phyloP scores from a whole-genome alignment of 1,140 invertebrate species.

The Drosophila setifemur region DNA sequence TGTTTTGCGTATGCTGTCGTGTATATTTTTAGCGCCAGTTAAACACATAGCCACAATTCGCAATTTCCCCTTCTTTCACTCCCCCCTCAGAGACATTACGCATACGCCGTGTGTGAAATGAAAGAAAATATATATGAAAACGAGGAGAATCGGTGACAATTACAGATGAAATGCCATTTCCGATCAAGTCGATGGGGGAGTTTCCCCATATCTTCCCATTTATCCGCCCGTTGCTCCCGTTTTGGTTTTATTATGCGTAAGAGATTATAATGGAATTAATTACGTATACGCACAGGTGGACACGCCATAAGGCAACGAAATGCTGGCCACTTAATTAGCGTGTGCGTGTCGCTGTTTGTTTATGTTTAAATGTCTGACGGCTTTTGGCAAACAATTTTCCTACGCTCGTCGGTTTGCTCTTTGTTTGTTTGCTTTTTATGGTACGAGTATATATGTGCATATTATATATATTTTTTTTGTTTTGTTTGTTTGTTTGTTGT shows the following conservation, averaged over 20 bases:
- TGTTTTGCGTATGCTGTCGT: background rate
- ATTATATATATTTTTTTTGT: background rate
- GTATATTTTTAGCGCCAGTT: conserved; percentile 24
- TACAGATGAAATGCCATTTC: no score
- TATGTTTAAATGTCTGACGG: conserved; percentile 64
- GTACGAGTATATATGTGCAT: no score
- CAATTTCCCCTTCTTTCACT: no score
- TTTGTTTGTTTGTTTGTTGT: no score
- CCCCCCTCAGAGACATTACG: conserved; percentile 27
- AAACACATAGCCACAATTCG: conserved; percentile 1
- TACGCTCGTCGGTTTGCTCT: background rate
- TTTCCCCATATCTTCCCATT: background rate
- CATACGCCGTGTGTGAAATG: conserved; percentile 2
- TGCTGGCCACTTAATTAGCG: conserved; percentile 62
- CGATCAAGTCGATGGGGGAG: no score
- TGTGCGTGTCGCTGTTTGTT: conserved; percentile 48
- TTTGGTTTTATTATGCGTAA: conserved; percentile 75
- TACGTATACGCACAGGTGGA: conserved; percentile 76
- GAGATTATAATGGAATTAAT: conserved; percentile 79
- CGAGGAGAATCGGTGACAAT: no score
- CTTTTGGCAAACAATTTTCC: conserved; percentile 39
- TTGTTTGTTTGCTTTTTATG: conserved; percentile 13
- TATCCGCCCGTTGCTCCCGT: conserved; percentile 27
- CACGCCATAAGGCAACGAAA: conserved; percentile 16
- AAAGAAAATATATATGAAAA: no score